These are phyloP conservation scores for Taphrorychus bicolor DNA, from an alignment of 2,888 invertebrate species.

Conservation along the genomic window DNA sequence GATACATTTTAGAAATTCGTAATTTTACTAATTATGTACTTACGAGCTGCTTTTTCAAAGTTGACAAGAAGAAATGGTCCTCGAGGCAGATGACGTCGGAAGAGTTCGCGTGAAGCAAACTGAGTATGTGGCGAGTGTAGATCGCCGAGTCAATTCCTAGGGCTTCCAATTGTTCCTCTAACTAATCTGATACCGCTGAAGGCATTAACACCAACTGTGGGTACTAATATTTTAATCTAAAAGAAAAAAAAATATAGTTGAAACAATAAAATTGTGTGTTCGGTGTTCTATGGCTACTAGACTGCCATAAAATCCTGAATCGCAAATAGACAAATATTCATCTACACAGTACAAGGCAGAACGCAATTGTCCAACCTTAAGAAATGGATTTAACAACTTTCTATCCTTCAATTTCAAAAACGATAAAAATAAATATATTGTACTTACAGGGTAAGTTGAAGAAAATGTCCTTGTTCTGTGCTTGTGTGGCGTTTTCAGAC, in stretches of 20 bases:
- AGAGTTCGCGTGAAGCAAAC: conserved; percentile 68
- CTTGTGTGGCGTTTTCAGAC: too few relatives aligned
- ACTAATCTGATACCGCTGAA: conserved; percentile 76
- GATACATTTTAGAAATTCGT: too few relatives aligned
- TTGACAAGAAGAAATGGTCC: too few relatives aligned
- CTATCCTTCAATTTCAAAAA: too few relatives aligned
- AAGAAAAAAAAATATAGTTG: conserved; percentile 13
- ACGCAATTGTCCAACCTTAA: background rate
- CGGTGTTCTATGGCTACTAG: too few relatives aligned
- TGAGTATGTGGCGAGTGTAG: conserved; percentile 72
- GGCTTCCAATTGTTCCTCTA: conserved; percentile 76
- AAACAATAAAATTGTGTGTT: too few relatives aligned
- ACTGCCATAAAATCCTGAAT: too few relatives aligned
- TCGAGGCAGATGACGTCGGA: conserved; percentile 61
- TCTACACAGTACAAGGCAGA: too few relatives aligned
- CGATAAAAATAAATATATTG: background rate
- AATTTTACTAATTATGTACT: too few relatives aligned
- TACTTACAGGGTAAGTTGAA: conserved; percentile 51
- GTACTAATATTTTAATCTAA: conserved; percentile 61
- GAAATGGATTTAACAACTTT: too few relatives aligned
- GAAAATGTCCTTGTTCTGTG: conserved; percentile 49
- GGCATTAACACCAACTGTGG: conserved; percentile 68
- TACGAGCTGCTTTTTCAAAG: too few relatives aligned
- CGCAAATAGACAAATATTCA: too few relatives aligned
- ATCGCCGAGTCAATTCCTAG: conserved; percentile 76